Evolutionary conservation across 1,140 invertebrate species (phyloP), one percentile per base, ranked within the genome.

Genomic region (Hirudo medicinalis): DNA sequence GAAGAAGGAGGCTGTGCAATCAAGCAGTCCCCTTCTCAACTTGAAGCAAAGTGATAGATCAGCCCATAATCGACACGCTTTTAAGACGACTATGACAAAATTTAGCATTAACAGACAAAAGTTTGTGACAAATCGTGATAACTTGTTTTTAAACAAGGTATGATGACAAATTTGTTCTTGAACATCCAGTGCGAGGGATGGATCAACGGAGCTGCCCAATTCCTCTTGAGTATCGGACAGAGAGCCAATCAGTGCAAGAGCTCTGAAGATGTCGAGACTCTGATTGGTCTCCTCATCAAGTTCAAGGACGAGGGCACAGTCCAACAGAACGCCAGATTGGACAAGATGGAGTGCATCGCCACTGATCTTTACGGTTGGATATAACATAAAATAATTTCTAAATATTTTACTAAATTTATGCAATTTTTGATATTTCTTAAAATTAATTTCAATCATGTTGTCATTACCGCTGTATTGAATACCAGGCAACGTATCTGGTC

Each of bases 141-240:
- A 36, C 6, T 36, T 36, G 32, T 36, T 36, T n/a, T 3, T 36
- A 6, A 36, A 36, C 32, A 36, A 36, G 32, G 2, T 25, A 57
- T 57, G 2, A 60, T 60, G 4, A 60, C 15, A 5, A 4, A 4
- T 63, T 11, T 63, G 3, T 25, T 63, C 57, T 25, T 63, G 11
- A 63, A 4, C 11, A 63, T 11, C 17, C 74, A 87, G 86, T 86
- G 87, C 36, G 88, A 89, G 78, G 84, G 86, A 72, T 90, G 89
- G 88, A 88, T 89, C 76, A 86, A 85, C 75, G 86, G 89, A 78
- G 88, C 87, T 5, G 89, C 86, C 74, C 86, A 86, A 77, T 79
- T 90, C n/a, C 78, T 91, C 29, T 85, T 89, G 63, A 83, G 85
- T 4, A 86, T 89, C 63, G 87, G 88, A 2, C 83, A 87, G 73